Base-by-base conservation (phyloP, 1,140 invertebrate genomes). In the Drosophila tristis region DNA sequence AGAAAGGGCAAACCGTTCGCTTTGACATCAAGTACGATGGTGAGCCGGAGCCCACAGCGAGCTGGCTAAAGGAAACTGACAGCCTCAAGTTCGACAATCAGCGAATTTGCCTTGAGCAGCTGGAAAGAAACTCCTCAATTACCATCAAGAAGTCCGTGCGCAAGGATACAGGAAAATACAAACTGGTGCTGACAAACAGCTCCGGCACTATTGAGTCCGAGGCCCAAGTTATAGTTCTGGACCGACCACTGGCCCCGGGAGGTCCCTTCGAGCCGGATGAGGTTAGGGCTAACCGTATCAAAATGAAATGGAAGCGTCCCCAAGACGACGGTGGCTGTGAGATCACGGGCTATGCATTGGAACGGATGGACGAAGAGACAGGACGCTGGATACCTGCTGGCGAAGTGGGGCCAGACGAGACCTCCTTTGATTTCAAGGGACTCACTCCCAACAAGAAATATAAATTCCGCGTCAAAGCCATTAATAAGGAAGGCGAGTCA, bases 401-500 rank as follows among this genome's bases (percentile, higher is more conserved):
- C 58, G 97, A 98, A 93, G 96, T 96, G 60, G 96, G 96, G n/a
- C 95, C 97, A 1, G 93, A 96, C 49, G 95, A 96, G 29, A 95
- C 95, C 35, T 94, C 95, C 15, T 98, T 97, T 91, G 97, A 95
- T 2, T 97, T 99, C 73, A 96, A 97, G 89, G 97, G 98, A 29
- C 94, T 99, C 0, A 98, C 97, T 9, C 98, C 98, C 0, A 98
- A 98, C 80, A 99, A 99, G 93, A 98, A 98, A 82, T 99, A 99
- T 93, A 99, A 99, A 93, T 99, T 99, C 94, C 94, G 99, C 48
- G 98, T 99, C 0, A 98, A 98, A 81, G 99, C 99, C 31, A 96
- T 98, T 31, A 99, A 99, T 92, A 99, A 99, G 91, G 99, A 99
- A 93, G 99, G 99, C 2, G 96, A 98, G 93, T 98, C 98, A 0